phyloP scores from a whole-genome alignment of 2,888 invertebrate species.

The Ochropleura plecta region DNA sequence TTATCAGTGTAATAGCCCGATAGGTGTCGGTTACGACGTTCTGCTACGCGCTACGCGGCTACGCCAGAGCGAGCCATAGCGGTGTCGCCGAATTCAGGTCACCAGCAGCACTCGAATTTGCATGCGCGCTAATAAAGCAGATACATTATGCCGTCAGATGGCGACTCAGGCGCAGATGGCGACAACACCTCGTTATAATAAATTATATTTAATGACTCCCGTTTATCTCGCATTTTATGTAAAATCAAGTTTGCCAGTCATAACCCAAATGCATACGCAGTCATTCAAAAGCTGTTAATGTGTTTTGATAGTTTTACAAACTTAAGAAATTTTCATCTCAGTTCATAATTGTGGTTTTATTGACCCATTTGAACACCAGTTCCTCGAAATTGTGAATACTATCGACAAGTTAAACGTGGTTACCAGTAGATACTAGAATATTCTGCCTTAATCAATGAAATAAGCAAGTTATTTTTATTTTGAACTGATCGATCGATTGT shows the following conservation, averaged over 20 bases:
- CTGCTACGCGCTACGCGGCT: constrained; percentile 72
- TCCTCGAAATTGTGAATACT: constrained; percentile 40
- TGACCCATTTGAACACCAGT: constrained; percentile 51
- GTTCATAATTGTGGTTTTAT: constrained; percentile 51
- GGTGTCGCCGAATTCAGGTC: constrained; percentile 73
- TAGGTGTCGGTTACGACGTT: constrained; percentile 57
- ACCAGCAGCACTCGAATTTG: constrained; percentile 73
- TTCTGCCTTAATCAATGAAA: constrained; percentile 53
- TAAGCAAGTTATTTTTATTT: constrained; percentile 52
- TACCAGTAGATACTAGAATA: constrained; percentile 42
- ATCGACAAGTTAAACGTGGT: constrained; percentile 27
- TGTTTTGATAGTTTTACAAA: constrained; percentile 30
- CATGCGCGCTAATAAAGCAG: constrained; percentile 70
- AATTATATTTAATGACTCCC: constrained; percentile 29
- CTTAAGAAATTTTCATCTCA: constrained; percentile 25
- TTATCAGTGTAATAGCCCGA: constrained; percentile 14
- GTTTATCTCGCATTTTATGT: constrained; percentile 42
- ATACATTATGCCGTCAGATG: constrained; percentile 35
- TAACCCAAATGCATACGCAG: constrained; percentile 54
- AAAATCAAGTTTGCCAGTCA: constrained; percentile 53
- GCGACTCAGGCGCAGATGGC: constrained; percentile 29
- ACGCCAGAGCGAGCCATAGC: constrained; percentile 52
- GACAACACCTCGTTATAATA: constrained; percentile 42
- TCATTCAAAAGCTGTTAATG: constrained; percentile 36
- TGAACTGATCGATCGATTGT: constrained; percentile 39